phyloP scores from a whole-genome alignment of 64 coral and sea anemone genomes.

The Cladopsammia gracilis region DNA sequence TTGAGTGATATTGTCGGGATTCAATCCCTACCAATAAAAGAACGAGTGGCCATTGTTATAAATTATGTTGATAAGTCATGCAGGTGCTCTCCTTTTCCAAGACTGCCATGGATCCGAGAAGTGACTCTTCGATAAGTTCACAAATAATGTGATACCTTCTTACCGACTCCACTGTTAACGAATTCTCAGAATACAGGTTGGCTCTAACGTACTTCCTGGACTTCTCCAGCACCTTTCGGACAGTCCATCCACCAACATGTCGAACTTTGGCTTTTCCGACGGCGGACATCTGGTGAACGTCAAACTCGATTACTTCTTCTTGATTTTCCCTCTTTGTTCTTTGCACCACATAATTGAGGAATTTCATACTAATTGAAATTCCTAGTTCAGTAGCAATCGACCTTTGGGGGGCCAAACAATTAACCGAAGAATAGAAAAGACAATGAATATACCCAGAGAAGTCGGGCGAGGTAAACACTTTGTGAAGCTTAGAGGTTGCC shows the following conservation, averaged over 20 bases:
- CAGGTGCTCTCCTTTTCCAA: no score
- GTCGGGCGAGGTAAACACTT: neutral
- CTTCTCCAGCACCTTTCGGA: slow-evolving; percentile 14
- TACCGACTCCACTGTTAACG: neutral
- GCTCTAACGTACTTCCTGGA: neutral
- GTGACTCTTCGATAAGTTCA: no score
- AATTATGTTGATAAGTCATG: no score
- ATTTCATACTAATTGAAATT: neutral
- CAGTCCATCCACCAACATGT: slow-evolving; percentile 18
- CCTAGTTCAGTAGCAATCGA: neutral
- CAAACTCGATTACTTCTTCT: neutral
- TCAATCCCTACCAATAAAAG: neutral
- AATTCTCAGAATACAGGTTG: neutral
- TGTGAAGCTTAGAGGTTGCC: neutral
- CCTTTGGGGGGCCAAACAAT: neutral
- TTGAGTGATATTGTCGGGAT: neutral
- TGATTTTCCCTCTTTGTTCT: neutral
- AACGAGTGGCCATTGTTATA: neutral
- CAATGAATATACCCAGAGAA: neutral
- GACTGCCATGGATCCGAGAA: no score
- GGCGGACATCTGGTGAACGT: neutral
- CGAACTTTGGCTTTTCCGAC: slow-evolving; percentile 19
- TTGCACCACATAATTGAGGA: neutral
- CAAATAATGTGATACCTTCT: neutral
- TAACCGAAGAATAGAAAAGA: neutral